Evolutionary conservation across 2,113 vertebrate species (phyloP), one percentile per base, ranked within the genome.

Genomic region (Callipepla californica): DNA sequence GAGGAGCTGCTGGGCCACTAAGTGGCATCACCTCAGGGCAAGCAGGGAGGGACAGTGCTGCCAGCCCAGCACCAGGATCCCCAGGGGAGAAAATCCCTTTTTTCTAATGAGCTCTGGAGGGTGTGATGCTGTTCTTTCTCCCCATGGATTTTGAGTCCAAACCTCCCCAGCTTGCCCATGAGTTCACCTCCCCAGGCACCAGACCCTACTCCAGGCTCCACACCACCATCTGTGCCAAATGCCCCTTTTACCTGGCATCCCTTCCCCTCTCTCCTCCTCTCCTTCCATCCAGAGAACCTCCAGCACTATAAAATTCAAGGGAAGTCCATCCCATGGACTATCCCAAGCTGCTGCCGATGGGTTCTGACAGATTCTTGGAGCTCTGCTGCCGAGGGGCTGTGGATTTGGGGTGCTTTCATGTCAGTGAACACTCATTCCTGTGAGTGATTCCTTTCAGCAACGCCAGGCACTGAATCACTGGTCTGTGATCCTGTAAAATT

Each of bases 401-500:
- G 75, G 59, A 20, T 63, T 4, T 36, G 20, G 78, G 79, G 79
- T n/a, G 93, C 90, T 96, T 74, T 90, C 69, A 69, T 95, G 94
- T 94, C 96, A 94, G 85, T 34, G 32, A 95, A 65, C 62, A 15
- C 94, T 93, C 87, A 89, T 4, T 45, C 38, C 92, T 3, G 53
- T 90, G 97, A 98, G 91, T 91, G 96, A 97, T 97, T 97, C 94
- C 97, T 96, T 95, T 95, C 95, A 82, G 95, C 89, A 78, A 74
- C 32, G 42, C 90, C 95, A 90, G 94, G 92, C 97, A 89, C 87
- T 96, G 97, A 96, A 97, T 97, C 97, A 97, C 61, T 95, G 95
- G 79, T 82, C 97, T 97, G 96, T 93, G 96, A 97, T 94, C 90
- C 96, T 96, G 94, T 90, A 96, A 97, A 97, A 98, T 98, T 96